These are phyloP conservation scores for Falco novaeseelandiae DNA, from an alignment of 2,797 vertebrate genomes.

Conservation along the genomic window DNA sequence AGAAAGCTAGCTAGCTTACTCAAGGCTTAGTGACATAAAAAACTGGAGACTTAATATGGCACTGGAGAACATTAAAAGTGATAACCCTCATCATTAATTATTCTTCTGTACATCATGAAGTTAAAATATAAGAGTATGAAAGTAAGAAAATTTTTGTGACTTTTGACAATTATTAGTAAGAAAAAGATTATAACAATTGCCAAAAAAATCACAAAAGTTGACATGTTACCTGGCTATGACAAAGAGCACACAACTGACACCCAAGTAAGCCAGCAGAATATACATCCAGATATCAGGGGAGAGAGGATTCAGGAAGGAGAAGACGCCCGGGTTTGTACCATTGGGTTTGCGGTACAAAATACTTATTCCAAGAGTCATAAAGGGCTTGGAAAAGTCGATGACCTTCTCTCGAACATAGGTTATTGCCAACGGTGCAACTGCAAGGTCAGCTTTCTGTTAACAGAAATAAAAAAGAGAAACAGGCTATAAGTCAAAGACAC, in stretches of 20 bases:
- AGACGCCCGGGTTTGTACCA: conserved; percentile 99
- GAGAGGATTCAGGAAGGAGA: conserved; percentile 99
- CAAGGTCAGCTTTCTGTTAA: conserved; percentile 99
- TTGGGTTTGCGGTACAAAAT: conserved; percentile 99
- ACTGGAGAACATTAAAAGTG: conserved; percentile 20
- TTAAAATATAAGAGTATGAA: conserved; percentile 64
- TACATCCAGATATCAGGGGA: conserved; percentile 99
- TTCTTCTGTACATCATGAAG: conserved; percentile 34
- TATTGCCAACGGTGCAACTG: conserved; percentile 97
- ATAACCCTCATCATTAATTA: conserved; percentile 40
- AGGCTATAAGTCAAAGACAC: conserved; percentile 75
- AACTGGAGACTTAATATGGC: not conserved
- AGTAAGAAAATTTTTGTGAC: conserved; percentile 79
- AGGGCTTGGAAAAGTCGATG: conserved; percentile 99
- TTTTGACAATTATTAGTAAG: conserved; percentile 86
- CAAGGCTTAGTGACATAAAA: conserved; percentile 39
- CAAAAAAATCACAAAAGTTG: conserved; percentile 87
- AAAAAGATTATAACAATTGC: conserved; percentile 82
- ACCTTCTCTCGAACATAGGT: conserved; percentile 98
- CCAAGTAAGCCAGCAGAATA: conserved; percentile 99
- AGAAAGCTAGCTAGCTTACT: not conserved
- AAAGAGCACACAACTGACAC: conserved; percentile 99
- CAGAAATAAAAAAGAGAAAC: conserved; percentile 78
- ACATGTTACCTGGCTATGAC: conserved; percentile 99
- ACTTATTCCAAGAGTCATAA: conserved; percentile 99